Evolutionary conservation across 2,888 invertebrate genomes (phyloP), one percentile per base, ranked within the genome.

Genomic region (Salticus scenicus): DNA sequence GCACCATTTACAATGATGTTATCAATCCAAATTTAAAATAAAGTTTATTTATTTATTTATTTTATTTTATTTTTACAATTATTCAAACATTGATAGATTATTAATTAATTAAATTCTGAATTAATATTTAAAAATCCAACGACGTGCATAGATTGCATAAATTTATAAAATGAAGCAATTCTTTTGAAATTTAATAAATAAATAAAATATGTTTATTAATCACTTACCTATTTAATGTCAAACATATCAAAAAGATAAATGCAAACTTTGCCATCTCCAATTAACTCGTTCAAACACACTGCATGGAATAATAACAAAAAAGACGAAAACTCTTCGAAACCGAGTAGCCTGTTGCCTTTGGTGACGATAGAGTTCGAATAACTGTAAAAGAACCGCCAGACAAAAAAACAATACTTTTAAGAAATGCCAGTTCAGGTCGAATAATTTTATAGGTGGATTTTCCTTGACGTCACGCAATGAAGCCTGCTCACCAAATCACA

Each of bases 391-490:
- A 31, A 28, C 77, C 66, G 37, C 82, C 63, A 20, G 33, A 24
- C 30, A 12, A 76, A 83, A 82, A 83, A 73, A 73, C 63, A 83
- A 70, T 31, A 47, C 66, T 83, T 83, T 72, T 77, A 78, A 76
- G 51, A 72, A 77, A 84, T 66, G 37, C 17, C 37, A 67, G 83
- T 84, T 84, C 77, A 51, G 77, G 83, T 84, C 76, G 73, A 78
- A 77, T 77, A 84, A 66, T 66, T 84, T 84, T 84, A 84, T 84
- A 84, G 83, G 83, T 84, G 72, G 77, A 69, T 17, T 20, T n/a
- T n/a, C n/a, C 24, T 31, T 84, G 83, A 84, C 83, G 83, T 84
- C 83, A 84, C 41, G 12, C 12, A 37, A 10, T 20, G 28, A 57
- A 57, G 57, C 17, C 57, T 24, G 57, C 17, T 57, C 57, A n/a